Conservation (phyloP, 1,140 invertebrate species). For the Zaprionus lachaisei region DNA sequence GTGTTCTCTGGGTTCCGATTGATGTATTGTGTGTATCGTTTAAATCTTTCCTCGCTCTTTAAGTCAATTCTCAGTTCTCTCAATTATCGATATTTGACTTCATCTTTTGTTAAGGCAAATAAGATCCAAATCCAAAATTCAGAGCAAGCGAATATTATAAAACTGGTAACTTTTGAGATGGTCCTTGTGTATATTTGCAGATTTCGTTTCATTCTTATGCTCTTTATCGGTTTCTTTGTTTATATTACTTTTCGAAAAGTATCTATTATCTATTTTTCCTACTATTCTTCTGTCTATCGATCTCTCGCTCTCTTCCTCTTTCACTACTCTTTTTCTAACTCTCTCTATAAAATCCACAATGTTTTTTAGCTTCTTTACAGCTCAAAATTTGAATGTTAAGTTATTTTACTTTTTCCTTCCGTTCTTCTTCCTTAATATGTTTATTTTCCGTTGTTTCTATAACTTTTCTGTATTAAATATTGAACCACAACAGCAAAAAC, state of each 20-base stretch:
- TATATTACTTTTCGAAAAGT: slow-evolving; percentile 16
- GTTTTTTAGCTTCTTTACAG: slow-evolving; percentile 41
- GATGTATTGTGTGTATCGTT: slow-evolving; percentile 27
- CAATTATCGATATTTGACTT: slow-evolving; percentile 9
- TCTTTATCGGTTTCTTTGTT: slow-evolving; percentile 13
- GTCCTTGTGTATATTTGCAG: slow-evolving; percentile 90
- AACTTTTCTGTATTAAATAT: slow-evolving; percentile 37
- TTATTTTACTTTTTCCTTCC: slow-evolving; percentile 23
- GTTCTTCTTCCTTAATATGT: slow-evolving; percentile 37
- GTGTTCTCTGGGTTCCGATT: slow-evolving; percentile 32
- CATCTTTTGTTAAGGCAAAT: slow-evolving; percentile 15
- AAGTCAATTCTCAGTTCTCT: slow-evolving; percentile 18
- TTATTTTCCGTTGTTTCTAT: slow-evolving; percentile 11
- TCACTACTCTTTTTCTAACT: slow-evolving; percentile 26
- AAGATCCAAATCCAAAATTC: background rate
- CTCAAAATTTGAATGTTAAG: slow-evolving; percentile 27
- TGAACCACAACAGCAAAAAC: slow-evolving; percentile 56
- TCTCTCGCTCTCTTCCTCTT: slow-evolving; percentile 51
- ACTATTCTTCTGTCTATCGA: slow-evolving; percentile 30
- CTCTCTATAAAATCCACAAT: slow-evolving; percentile 21
- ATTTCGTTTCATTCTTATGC: slow-evolving; percentile 47
- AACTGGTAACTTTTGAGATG: slow-evolving; percentile 98
- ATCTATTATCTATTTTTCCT: slow-evolving; percentile 30
- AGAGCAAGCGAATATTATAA: slow-evolving; percentile 24
- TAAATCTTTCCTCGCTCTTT: slow-evolving; percentile 10